Evolutionary conservation across 2,888 invertebrate species (phyloP).

Genomic region (Drosophila quinaria): DNA sequence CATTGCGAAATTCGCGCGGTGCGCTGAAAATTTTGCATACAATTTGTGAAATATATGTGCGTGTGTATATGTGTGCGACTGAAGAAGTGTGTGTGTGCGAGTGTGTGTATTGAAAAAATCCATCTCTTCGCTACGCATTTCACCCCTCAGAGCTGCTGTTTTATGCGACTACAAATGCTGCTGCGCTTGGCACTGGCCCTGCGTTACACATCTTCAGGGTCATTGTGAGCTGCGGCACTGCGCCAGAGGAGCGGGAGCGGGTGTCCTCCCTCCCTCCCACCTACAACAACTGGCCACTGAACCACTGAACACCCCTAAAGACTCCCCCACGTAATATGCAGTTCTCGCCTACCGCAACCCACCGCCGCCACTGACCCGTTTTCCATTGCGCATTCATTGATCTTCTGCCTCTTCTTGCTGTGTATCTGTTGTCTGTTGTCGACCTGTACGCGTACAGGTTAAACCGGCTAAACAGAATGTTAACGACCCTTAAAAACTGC

Average conservation of each 20-base stretch:
- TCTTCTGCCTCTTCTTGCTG: slow-evolving; percentile 66
- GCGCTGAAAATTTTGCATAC: slow-evolving; percentile 71
- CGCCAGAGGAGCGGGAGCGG: slow-evolving; percentile 4
- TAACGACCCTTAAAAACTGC: slow-evolving; percentile 61
- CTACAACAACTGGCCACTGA: background rate
- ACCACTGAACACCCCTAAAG: slow-evolving; percentile 43
- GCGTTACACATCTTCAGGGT: slow-evolving; percentile 64
- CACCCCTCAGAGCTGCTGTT: slow-evolving; percentile 66
- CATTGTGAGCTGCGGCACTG: slow-evolving; percentile 28
- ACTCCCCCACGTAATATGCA: slow-evolving; percentile 62
- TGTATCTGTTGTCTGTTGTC: slow-evolving; percentile 65
- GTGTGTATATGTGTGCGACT: slow-evolving; percentile 41
- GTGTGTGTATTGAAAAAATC: slow-evolving; percentile 75
- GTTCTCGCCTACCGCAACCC: slow-evolving; percentile 48
- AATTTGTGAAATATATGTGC: slow-evolving; percentile 61
- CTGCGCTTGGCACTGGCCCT: slow-evolving; percentile 58
- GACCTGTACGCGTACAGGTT: slow-evolving; percentile 48
- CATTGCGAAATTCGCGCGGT: slow-evolving; percentile 48
- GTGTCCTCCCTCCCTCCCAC: slow-evolving; percentile 1
- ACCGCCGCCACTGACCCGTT: slow-evolving; percentile 72
- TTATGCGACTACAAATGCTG: slow-evolving; percentile 30
- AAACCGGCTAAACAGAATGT: slow-evolving; percentile 68
- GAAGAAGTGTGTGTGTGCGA: slow-evolving; percentile 35
- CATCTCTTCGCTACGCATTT: slow-evolving; percentile 79
- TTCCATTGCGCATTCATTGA: slow-evolving; percentile 74